Evolutionary conservation across 2,888 invertebrate genomes (phyloP), one percentile per base, ranked within the genome.

Genomic region (Xestoiulus laeticollis): DNA sequence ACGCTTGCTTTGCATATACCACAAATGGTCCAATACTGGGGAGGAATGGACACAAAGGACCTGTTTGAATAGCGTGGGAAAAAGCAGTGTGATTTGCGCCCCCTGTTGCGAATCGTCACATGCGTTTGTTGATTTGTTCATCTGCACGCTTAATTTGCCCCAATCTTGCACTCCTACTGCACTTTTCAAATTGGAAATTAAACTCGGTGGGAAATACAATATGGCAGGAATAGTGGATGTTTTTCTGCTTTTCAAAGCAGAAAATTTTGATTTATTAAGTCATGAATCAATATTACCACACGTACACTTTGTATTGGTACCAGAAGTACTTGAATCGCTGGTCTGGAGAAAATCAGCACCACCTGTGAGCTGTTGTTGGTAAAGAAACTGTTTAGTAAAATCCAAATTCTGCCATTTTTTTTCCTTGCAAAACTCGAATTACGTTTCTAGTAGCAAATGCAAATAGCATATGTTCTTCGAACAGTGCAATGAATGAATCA

Each of bases 141-240:
- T 68, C 68, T 22, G 22, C 68, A 68, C 68, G 68, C 68, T 68
- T 68, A 68, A 68, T 68, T 68, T 68, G 68, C 68, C 68, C 68
- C 68, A 68, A 68, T 68, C 68, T n/a, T 26, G 68, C 68, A 22
- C 68, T 68, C 26, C 68, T n/a, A 10, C 68, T 68, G 26, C 68
- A 22, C 5, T 6, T 68, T 68, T 68, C 68, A 68, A 68, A 68
- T 6, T 68, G 22, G 10, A 68, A 68, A 38, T 26, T 68, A 26
- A 68, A 68, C 8, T 68, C 68, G 68, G 68, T 68, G 68, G 68
- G 68, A 68, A 68, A 26, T 26, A 68, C 26, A 68, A 68, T 26
- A 68, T 68, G 68, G 59, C 22, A n/a, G 59, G n/a, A 59, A 22
- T 19, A 19, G 59, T n/a, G 59, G 68, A 68, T 68, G 68, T 68